Conservation (phyloP, 2,888 invertebrate species). For the Sphecodes monilicornis region DNA sequence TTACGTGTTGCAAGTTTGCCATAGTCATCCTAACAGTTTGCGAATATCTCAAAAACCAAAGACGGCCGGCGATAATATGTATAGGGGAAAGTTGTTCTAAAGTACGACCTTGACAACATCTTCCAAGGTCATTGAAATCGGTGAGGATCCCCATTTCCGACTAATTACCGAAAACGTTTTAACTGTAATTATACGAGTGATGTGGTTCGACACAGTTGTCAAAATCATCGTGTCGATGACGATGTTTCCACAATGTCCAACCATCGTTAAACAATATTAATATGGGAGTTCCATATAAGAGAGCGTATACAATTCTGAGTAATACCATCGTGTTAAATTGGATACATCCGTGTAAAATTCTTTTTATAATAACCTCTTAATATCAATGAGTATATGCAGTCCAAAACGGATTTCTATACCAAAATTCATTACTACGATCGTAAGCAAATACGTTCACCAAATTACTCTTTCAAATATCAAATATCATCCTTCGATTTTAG, state of each 20-base stretch:
- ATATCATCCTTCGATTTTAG: background rate
- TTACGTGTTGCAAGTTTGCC: background rate
- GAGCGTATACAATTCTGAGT: background rate
- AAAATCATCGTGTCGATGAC: background rate
- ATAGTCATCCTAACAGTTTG: too few species aligned
- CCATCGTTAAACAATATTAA: background rate
- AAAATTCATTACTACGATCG: background rate
- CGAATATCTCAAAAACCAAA: too few species aligned
- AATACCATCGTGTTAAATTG: background rate
- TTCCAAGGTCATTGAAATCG: background rate
- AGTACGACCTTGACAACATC: background rate
- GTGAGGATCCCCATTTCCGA: background rate
- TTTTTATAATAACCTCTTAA: background rate
- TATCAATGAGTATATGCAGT: background rate
- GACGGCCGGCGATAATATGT: too few species aligned
- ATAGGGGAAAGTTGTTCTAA: too few species aligned
- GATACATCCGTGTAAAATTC: slow-evolving; percentile 11
- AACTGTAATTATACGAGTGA: background rate
- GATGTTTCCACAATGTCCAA: background rate
- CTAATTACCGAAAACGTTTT: background rate
- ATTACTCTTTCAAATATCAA: background rate
- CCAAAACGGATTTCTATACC: background rate
- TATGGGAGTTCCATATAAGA: background rate
- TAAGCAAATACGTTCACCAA: background rate
- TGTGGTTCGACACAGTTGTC: background rate